These are phyloP conservation scores for Entomobrya proxima DNA, from an alignment of 2,888 invertebrate genomes.

Conservation along the genomic window DNA sequence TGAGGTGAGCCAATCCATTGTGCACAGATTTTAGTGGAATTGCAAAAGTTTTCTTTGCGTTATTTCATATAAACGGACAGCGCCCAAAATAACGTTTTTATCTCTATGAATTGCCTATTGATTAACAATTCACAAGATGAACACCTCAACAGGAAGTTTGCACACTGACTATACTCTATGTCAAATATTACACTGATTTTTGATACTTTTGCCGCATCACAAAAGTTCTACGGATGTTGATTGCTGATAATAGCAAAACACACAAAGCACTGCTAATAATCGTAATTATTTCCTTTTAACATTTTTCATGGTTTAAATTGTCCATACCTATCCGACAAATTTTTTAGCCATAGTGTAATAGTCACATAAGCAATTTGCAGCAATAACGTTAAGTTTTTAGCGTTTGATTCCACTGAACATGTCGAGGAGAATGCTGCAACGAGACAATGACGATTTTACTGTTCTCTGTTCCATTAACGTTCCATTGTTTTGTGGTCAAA, in stretches of 20 bases:
- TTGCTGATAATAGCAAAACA: neutral
- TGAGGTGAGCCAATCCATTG: constrained; percentile 61
- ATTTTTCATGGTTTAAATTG: neutral
- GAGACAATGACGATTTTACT: constrained; percentile 18
- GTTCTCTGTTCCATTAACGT: neutral
- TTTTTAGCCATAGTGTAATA: neutral
- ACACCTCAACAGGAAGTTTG: constrained; percentile 13
- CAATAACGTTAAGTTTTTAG: neutral
- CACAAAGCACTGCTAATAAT: neutral
- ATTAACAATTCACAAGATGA: neutral
- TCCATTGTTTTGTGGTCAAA: constrained; percentile 17
- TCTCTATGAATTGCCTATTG: neutral
- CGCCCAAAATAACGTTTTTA: neutral
- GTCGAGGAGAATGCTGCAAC: neutral
- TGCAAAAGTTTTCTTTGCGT: neutral
- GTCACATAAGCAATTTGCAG: neutral
- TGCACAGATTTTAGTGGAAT: neutral
- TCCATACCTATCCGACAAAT: neutral
- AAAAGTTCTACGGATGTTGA: no score
- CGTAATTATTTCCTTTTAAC: neutral
- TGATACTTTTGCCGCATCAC: no score
- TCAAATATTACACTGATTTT: no score
- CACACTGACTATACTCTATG: no score
- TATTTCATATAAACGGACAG: neutral
- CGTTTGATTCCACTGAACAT: neutral